Percentiles rank a stretch among this genome's conserved stretches.
Conservation (phyloP, 23 tunicate species). For the Ciona savignyi region DNA sequence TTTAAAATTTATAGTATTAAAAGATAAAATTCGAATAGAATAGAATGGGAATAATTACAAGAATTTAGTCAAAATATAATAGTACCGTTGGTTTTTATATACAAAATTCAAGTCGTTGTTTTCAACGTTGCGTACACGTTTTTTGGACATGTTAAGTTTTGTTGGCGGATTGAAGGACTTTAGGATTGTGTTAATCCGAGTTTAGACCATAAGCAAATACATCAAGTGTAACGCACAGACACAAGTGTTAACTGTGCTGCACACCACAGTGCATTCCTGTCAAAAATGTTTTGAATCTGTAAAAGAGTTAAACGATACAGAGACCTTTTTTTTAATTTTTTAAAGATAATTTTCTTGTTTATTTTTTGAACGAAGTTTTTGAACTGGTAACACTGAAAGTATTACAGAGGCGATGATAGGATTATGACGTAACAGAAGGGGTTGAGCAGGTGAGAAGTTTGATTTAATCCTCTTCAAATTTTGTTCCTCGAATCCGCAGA, state of each 20-base stretch:
- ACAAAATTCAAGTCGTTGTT: no score
- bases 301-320: no score
- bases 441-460: background rate
- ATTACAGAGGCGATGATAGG: background rate
- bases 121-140: no score
- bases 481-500: background rate
- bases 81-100: no score
- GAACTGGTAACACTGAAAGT: background rate
- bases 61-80: no score
- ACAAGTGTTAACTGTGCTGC: background rate
- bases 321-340: background rate
- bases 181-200: background rate
- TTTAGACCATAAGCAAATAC: background rate
- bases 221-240: background rate
- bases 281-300: no score
- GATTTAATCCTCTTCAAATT: background rate
- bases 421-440: background rate
- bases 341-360: background rate
- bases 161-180: background rate
- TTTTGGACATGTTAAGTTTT: background rate
- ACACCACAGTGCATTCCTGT: no score
- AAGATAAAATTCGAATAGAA: no score
- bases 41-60: no score
- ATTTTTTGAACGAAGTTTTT: no score
- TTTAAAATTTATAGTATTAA: no score